These are phyloP conservation scores for Cetonia aurata DNA, from an alignment of 2,888 invertebrate genomes.

Conservation along the genomic window DNA sequence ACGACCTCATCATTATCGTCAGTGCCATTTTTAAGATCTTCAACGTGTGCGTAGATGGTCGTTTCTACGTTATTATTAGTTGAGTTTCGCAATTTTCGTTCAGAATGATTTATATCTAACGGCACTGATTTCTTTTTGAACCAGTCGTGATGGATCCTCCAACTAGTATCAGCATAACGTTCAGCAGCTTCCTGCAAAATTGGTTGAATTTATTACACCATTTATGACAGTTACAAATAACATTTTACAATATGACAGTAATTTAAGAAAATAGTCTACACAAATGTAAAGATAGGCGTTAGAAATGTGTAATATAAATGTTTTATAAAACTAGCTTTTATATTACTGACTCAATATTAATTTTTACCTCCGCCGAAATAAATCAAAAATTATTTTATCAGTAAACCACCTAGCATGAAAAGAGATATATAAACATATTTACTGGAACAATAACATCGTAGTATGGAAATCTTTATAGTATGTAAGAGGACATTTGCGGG, in stretches of 20 bases:
- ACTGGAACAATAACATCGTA: no score
- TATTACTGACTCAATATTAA: no score
- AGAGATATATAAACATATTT: no score
- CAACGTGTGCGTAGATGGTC: conserved; percentile 42
- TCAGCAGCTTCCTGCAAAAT: conserved; percentile 73
- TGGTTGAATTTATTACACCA: conserved; percentile 27
- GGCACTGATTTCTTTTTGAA: conserved; percentile 69
- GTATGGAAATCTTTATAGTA: no score
- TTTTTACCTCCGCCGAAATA: no score
- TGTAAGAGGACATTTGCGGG: no score
- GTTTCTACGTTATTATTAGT: conserved; percentile 45
- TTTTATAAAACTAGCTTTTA: no score
- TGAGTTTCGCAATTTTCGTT: conserved; percentile 38
- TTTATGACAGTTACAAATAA: background rate
- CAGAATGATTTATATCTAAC: conserved; percentile 50
- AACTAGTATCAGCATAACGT: conserved; percentile 80
- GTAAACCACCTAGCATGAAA: no score
- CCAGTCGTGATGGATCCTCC: conserved; percentile 81
- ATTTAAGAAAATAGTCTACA: background rate
- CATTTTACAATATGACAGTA: background rate
- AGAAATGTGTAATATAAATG: no score
- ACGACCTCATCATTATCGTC: conserved; percentile 38
- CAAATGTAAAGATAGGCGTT: no score
- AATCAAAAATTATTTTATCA: no score
- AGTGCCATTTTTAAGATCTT: conserved; percentile 48